Conservation (phyloP, 2,113 vertebrate genomes). For the Vidua chalybeata region DNA sequence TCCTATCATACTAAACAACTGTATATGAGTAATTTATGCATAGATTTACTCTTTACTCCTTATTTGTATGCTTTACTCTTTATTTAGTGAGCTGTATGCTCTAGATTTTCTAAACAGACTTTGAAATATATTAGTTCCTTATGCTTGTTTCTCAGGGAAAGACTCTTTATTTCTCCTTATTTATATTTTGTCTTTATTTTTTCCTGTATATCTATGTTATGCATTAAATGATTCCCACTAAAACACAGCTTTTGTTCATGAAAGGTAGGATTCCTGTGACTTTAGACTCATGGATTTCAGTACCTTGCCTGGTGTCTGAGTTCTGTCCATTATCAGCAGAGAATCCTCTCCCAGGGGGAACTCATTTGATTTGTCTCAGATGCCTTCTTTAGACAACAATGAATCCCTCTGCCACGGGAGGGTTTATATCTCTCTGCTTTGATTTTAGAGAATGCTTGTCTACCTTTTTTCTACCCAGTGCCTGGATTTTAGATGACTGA, state of each 20-base stretch:
- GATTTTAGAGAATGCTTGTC: background rate
- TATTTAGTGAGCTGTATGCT: background rate
- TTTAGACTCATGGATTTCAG: background rate
- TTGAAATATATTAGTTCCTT: background rate
- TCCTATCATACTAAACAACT: background rate
- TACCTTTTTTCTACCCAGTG: background rate
- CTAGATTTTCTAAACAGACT: background rate
- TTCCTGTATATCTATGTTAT: background rate
- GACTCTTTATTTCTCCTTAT: background rate
- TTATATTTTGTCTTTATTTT: background rate
- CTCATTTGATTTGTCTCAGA: background rate
- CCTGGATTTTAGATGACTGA: background rate
- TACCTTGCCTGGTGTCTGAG: background rate
- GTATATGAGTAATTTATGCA: background rate
- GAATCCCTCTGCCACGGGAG: background rate
- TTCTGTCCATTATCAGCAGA: background rate
- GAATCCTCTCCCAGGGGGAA: background rate
- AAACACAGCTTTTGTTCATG: background rate
- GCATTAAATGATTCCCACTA: background rate
- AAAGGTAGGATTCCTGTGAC: background rate
- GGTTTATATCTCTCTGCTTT: background rate
- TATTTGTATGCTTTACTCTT: background rate
- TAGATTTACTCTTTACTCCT: background rate
- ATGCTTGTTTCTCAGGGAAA: background rate
- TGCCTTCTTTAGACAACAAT: background rate